These are phyloP conservation scores for Patagioenas fasciata DNA, from an alignment of 2,113 vertebrate genomes.

Conservation along the genomic window DNA sequence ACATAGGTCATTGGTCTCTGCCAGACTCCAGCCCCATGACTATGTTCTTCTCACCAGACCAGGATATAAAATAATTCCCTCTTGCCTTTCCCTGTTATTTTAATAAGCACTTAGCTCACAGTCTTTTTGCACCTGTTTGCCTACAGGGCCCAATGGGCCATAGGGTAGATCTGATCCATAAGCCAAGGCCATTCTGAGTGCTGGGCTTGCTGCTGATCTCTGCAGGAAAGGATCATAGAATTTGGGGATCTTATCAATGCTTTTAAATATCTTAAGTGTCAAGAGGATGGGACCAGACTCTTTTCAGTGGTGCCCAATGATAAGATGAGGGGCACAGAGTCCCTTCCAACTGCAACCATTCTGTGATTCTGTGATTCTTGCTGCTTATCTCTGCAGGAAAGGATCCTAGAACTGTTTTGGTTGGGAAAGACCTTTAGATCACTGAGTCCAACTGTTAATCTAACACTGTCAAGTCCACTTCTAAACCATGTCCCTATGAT, in stretches of 20 bases:
- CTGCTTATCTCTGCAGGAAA: background rate
- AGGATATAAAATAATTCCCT: constrained; percentile 16
- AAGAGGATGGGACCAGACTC: no score
- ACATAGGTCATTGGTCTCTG: background rate
- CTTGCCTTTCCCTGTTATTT: constrained; percentile 24
- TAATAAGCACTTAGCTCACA: constrained; percentile 53
- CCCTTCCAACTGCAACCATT: no score
- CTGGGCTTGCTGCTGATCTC: background rate
- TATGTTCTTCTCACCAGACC: background rate
- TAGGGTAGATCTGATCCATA: background rate
- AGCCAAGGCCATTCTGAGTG: accelerated
- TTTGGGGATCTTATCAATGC: no score
- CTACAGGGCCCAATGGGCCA: background rate
- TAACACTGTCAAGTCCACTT: no score
- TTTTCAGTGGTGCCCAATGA: no score
- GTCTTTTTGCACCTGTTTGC: constrained; percentile 63
- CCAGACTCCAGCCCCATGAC: background rate
- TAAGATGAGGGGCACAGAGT: no score
- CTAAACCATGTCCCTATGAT: background rate
- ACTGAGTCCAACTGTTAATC: no score
- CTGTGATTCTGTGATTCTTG: background rate
- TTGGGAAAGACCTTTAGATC: no score
- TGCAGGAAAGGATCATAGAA: background rate
- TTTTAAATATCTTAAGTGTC: no score
- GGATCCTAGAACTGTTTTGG: background rate